Percentiles rank a stretch among this genome's conserved stretches.
Evolutionary conservation across 2,888 invertebrate species (phyloP).

Genomic region (Trilocha varians): DNA sequence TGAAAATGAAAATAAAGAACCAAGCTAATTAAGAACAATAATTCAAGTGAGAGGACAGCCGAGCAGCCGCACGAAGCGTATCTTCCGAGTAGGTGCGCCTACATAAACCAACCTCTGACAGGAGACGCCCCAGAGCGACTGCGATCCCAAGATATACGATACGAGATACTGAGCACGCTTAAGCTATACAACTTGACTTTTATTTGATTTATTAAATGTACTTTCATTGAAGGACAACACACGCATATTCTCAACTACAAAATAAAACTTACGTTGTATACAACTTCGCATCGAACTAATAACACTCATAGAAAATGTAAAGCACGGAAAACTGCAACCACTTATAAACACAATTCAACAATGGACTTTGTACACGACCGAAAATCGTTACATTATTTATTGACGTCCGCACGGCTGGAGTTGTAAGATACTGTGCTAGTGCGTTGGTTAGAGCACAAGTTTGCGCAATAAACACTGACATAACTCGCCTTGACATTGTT

Average conservation of each 20-base stretch:
- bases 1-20: constrained; percentile 23
- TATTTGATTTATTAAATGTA: constrained; percentile 5
- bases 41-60: constrained; percentile 36
- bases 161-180: constrained; percentile 6
- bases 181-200: constrained; percentile 7
- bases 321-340: too few species aligned
- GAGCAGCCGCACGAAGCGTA: constrained; percentile 39
- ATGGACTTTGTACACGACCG: neutral
- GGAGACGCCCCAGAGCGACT: constrained; percentile 45
- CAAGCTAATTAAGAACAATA: constrained; percentile 42
- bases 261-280: neutral
- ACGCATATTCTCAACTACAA: neutral
- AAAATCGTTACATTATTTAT: constrained; percentile 2
- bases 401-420: constrained; percentile 13
- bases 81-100: constrained; percentile 36
- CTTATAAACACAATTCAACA: neutral
- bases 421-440: constrained; percentile 7
- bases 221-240: constrained; percentile 10
- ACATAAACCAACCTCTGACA: constrained; percentile 44
- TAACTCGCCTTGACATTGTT: constrained; percentile 62
- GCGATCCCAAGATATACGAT: constrained; percentile 30
- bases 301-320: too few species aligned
- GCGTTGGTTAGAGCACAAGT: constrained; percentile 12
- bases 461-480: constrained; percentile 39
- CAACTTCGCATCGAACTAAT: too few species aligned